A percentile compares a stretch with the other conserved stretches of the same genome.
Conservation (phyloP, 2,888 invertebrate species). For the Lathronympha strigana region DNA sequence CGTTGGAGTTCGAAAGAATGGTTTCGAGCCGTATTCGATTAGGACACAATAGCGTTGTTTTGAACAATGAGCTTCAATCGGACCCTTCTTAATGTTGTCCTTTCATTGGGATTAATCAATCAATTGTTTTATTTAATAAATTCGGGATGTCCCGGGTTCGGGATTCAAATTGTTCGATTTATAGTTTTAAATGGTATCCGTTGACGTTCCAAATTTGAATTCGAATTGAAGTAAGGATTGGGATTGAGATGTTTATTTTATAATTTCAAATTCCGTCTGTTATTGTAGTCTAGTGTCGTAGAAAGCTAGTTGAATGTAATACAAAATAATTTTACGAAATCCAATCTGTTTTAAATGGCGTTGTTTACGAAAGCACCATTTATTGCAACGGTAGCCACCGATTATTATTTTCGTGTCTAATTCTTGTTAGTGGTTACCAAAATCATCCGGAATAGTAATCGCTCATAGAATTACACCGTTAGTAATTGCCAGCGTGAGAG, state of each 20-base stretch:
- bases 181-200: constrained; percentile 40
- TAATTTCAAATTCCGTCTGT: background rate
- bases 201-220: constrained; percentile 31
- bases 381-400: constrained; percentile 23
- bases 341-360: constrained; percentile 19
- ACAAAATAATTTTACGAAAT: constrained; percentile 3
- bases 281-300: background rate
- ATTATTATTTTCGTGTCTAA: constrained; percentile 31
- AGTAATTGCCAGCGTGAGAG: constrained; percentile 39
- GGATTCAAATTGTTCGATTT: constrained; percentile 41
- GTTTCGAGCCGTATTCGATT: constrained; percentile 39
- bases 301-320: constrained; percentile 1
- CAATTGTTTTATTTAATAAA: constrained; percentile 52
- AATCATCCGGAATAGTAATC: constrained; percentile 37
- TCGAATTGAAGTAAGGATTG: constrained; percentile 18
- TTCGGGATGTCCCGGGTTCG: constrained; percentile 36
- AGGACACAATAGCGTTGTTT: constrained; percentile 37
- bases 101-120: constrained; percentile 58
- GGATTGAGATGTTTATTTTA: constrained; percentile 13
- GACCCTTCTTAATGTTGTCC: constrained; percentile 48
- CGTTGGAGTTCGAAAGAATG: constrained; percentile 37
- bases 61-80: constrained; percentile 45
- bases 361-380: constrained; percentile 27
- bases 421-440: constrained; percentile 34
- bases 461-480: constrained; percentile 39